Conservation (phyloP, 2,888 invertebrate species). For the Watsonalla binaria region DNA sequence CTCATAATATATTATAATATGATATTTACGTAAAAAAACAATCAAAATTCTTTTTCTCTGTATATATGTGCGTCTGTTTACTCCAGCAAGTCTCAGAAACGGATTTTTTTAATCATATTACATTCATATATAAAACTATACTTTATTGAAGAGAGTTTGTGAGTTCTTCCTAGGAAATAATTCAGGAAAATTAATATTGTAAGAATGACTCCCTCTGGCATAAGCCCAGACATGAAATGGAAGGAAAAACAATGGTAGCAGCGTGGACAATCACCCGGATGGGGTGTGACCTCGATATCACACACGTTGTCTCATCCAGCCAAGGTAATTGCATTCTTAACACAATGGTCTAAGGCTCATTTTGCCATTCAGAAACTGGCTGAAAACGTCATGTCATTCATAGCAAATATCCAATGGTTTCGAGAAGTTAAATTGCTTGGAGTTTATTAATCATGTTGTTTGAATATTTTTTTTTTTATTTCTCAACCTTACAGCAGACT, state of each 20-base stretch:
- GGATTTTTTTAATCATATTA: too few species aligned
- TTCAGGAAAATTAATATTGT: neutral
- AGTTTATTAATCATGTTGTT: neutral
- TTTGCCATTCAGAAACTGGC: neutral
- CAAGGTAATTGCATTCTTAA: neutral
- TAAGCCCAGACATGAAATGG: slow-evolving; percentile 29
- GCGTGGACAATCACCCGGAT: slow-evolving; percentile 32
- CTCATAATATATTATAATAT: too few species aligned
- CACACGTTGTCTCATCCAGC: neutral
- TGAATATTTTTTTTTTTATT: neutral
- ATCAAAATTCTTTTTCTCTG: too few species aligned
- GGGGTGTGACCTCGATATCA: slow-evolving; percentile 32
- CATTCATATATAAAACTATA: too few species aligned
- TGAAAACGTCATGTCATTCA: neutral
- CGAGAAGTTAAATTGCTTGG: neutral
- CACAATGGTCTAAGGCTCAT: neutral
- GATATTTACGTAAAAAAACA: too few species aligned
- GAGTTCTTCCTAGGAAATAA: neutral
- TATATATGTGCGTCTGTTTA: too few species aligned
- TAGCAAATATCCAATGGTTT: neutral
- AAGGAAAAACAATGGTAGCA: slow-evolving; percentile 38
- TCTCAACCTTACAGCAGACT: too few species aligned
- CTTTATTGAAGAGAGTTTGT: too few species aligned
- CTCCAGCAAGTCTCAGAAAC: too few species aligned
- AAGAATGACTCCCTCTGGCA: slow-evolving; percentile 17